These are phyloP conservation scores for Alentia gelatinosa DNA, from an alignment of 2,888 invertebrate genomes.

Conservation along the genomic window DNA sequence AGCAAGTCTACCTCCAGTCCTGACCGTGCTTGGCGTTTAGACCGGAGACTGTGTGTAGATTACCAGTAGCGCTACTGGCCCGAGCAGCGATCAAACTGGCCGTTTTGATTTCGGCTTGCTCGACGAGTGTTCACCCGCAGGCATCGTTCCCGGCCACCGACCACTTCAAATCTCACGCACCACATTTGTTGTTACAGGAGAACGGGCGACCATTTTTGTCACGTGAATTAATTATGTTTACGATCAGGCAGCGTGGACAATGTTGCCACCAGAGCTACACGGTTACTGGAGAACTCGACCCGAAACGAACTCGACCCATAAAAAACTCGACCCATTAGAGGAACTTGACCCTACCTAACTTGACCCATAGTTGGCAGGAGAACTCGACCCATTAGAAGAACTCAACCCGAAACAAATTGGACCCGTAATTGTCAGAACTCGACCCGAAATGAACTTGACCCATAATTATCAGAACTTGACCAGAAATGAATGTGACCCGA, in stretches of 20 bases:
- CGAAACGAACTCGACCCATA: no score
- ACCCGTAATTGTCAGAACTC: no score
- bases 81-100: neutral
- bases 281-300: no score
- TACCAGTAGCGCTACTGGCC: neutral
- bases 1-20: no score
- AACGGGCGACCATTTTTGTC: neutral
- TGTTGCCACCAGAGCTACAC: neutral
- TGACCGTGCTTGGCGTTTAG: neutral
- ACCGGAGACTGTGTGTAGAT: neutral
- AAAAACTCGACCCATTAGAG: no score
- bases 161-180: neutral
- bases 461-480: no score
- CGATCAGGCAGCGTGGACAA: neutral
- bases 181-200: neutral
- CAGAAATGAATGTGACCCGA: no score
- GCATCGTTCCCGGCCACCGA: neutral
- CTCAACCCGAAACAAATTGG: no score
- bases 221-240: neutral
- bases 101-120: neutral
- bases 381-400: no score
- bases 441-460: no score
- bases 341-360: no score
- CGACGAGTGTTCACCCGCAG: neutral
- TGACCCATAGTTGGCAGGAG: no score